Percentiles rank a stretch among this genome's conserved stretches.
These are phyloP conservation scores for Herpetotheres cachinnans DNA, from an alignment of 2,113 vertebrate species.

Conservation along the genomic window DNA sequence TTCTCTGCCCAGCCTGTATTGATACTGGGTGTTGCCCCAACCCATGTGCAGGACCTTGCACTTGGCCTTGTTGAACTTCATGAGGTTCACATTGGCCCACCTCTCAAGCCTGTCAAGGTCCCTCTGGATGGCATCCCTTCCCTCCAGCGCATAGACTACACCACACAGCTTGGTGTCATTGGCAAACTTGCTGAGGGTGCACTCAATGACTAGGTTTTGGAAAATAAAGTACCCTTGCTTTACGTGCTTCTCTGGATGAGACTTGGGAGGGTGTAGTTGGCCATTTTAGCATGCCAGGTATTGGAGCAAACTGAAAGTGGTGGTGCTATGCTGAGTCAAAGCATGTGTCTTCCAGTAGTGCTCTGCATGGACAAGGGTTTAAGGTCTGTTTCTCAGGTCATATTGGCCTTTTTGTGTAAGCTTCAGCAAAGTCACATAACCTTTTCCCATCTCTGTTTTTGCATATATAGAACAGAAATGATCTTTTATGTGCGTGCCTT, in stretches of 20 bases:
- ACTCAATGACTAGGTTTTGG: not conserved
- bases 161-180: no score
- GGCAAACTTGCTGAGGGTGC: no score
- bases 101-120: no score
- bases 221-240: not conserved
- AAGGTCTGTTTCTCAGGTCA: not conserved
- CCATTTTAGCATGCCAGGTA: not conserved
- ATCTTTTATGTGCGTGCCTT: not conserved
- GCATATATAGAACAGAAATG: not conserved
- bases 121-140: no score
- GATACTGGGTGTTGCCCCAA: no score
- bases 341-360: accelerated
- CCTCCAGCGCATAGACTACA: no score
- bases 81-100: no score
- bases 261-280: not conserved
- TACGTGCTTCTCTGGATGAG: not conserved
- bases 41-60: no score
- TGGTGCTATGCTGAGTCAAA: not conserved
- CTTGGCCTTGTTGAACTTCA: no score
- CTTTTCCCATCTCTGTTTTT: not conserved
- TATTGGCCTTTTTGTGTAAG: not conserved
- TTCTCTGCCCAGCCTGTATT: no score
- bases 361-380: not conserved
- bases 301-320: not conserved
- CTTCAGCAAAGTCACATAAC: not conserved